Conservation (phyloP, 1,140 invertebrate species). For the fruit fly (Drosophila melanogaster) region Release_6_plus_ISO1_MT NT_037436.4:16626501-16627000, state of each 20-base stretch:
- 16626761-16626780: slow-evolving; percentile 97
- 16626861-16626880: slow-evolving; percentile 80
- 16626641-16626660: too few relatives aligned
- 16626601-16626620: slow-evolving; percentile 91
- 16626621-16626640: neutral
- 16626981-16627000: slow-evolving; percentile 83
- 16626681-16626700: neutral
- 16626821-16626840: slow-evolving; percentile 88
- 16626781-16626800: slow-evolving; percentile 93
- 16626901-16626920: slow-evolving; percentile 20
- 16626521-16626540: slow-evolving; percentile 74
- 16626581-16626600: slow-evolving; percentile 84
- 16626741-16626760: slow-evolving; percentile 97
- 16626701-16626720: neutral
- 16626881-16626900: neutral
- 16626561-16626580: slow-evolving; percentile 68
- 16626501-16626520: slow-evolving; percentile 57
- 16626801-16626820: slow-evolving; percentile 89
- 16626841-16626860: slow-evolving; percentile 86
- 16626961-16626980: slow-evolving; percentile 61
- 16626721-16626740: slow-evolving; percentile 26
- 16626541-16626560: slow-evolving; percentile 41
- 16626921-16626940: slow-evolving; percentile 83
- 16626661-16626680: too few relatives aligned
- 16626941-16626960: slow-evolving; percentile 68